These are phyloP conservation scores for Peromyscus nudipes DNA, from an alignment of 2,797 vertebrate genomes.

Conservation along the genomic window DNA sequence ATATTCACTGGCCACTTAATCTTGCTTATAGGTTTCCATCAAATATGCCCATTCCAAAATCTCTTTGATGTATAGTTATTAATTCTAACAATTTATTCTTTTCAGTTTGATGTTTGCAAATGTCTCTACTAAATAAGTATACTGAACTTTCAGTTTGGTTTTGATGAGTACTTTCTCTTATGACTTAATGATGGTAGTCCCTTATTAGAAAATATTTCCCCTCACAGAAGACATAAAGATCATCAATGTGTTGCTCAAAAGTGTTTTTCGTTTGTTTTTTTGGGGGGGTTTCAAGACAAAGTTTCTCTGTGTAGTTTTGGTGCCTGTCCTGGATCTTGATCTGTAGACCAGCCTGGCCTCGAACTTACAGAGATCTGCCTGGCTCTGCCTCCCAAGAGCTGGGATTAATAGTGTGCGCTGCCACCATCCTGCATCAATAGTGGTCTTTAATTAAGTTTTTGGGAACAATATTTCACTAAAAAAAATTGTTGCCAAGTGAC, in stretches of 20 bases:
- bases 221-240: neutral
- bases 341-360: too few relatives aligned
- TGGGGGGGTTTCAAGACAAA: too few relatives aligned
- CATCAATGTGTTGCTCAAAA: neutral
- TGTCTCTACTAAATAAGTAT: neutral
- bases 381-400: too few relatives aligned
- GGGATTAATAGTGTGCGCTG: too few relatives aligned
- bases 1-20: neutral
- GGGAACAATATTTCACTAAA: neutral
- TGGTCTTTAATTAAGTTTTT: neutral
- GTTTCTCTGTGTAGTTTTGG: too few relatives aligned
- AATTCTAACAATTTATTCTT: neutral
- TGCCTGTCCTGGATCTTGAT: too few relatives aligned
- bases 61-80: conserved; percentile 11
- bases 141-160: neutral
- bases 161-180: neutral
- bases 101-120: neutral
- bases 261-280: neutral
- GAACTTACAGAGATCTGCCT: too few relatives aligned
- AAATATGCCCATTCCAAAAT: neutral
- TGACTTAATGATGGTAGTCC: neutral
- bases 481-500: conserved; percentile 5
- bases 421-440: neutral
- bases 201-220: neutral
- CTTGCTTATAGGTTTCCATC: neutral